Evolutionary conservation across 1,140 invertebrate genomes (phyloP), one percentile per base, ranked within the genome.

Genomic region (Trypoxylus dichotomus): DNA sequence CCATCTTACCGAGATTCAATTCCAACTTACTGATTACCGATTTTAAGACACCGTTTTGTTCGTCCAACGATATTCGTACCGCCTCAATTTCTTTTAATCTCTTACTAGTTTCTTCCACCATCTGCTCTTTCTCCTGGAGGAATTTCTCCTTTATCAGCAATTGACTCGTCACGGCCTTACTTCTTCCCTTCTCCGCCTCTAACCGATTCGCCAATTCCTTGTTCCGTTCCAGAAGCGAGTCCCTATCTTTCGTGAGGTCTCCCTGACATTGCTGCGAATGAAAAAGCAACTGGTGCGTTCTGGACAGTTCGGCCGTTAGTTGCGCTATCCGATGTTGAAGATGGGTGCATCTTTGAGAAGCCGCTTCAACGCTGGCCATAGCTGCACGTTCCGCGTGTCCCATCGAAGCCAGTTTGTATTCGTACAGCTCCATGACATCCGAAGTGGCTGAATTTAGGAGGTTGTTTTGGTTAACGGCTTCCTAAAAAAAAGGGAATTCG

Each of bases 361-460:
- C 87, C 7, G 89, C 89, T 80, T 90, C 88, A 76, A 90, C 84
- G 81, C 87, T 90, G 5, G 84, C 83, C 82, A 89, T 87, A 54
- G 88, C 85, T 0, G 85, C 84, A 47, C 86, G 83, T 83, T 91
- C 89, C 0, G 87, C 85, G 78, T 90, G 87, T 32, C 84, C 85
- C 86, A 90, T 88, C 15, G 88, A 82, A 29, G 87, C 86, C 80
- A 89, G 85, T 81, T 93, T 92, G 81, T 92, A 92, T 47, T 92
- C 90, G 78, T 92, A 93, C 71, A 93, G 82, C 83, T 93, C 92
- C 89, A 94, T 93, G 2, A 93, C 87, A 37, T 90, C 89, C 1
- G 92, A 92, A 1, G 90, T 91, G 0, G 90, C 85, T 75, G 90
- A 86, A 79, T 91, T 89, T 0, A 80, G 82, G 37, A 90, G 85